Conservation (phyloP, 2,797 vertebrate species). For the Mus caroli region DNA sequence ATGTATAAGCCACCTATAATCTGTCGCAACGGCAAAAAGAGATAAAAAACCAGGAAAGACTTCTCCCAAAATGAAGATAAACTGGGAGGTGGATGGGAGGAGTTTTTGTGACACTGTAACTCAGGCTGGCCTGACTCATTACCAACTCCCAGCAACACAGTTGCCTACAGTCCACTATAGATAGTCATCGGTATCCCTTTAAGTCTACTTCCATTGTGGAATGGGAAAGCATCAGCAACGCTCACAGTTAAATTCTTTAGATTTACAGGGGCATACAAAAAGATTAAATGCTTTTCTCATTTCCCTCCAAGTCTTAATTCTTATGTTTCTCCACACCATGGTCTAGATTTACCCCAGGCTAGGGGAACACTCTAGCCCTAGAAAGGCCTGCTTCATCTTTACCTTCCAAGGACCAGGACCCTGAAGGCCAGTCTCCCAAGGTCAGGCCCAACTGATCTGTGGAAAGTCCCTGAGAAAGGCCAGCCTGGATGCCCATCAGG, state of each 20-base stretch:
- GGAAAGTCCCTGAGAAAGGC: background rate
- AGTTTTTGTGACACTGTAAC: background rate
- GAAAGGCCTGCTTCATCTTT: background rate
- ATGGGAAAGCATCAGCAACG: slow-evolving; percentile 47
- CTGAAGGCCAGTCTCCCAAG: background rate
- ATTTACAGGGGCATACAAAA: slow-evolving; percentile 56
- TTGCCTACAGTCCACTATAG: background rate
- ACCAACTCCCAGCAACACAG: background rate
- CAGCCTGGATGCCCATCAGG: background rate
- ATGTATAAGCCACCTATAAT: background rate
- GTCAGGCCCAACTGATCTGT: background rate
- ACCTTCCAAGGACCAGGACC: background rate
- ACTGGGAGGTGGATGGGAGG: background rate
- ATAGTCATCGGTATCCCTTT: slow-evolving; percentile 44
- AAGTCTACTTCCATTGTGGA: slow-evolving; percentile 48
- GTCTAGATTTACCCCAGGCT: background rate
- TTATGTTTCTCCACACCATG: background rate
- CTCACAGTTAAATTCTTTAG: slow-evolving; percentile 62
- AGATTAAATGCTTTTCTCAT: slow-evolving; percentile 55
- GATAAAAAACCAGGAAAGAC: background rate
- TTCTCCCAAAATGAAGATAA: slow-evolving; percentile 30
- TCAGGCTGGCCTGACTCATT: background rate
- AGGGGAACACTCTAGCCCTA: background rate
- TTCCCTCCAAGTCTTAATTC: slow-evolving; percentile 59
- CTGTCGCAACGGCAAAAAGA: background rate